A percentile compares a stretch with the other conserved stretches of the same genome.
phyloP scores from a whole-genome alignment of 2,888 invertebrate genomes.

The Synanthedon tipuliformis region DNA sequence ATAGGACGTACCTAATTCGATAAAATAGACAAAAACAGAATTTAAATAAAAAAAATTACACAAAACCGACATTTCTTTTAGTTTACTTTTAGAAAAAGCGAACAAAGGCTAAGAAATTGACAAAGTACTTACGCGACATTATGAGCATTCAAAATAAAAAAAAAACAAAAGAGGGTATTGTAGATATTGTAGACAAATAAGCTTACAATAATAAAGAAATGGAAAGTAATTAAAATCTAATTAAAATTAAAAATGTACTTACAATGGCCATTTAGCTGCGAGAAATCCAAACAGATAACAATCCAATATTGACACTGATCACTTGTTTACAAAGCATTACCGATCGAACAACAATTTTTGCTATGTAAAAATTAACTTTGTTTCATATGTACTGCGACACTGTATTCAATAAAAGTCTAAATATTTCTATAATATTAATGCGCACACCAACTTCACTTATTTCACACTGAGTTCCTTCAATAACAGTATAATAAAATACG shows the following conservation, averaged over 20 bases:
- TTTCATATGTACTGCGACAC: slow-evolving; percentile 34
- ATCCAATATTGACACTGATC: slow-evolving; percentile 55
- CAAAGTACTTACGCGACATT: too few species aligned
- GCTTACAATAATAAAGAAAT: too few species aligned
- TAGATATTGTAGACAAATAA: too few species aligned
- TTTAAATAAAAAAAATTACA: too few species aligned
- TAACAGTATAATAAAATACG: slow-evolving; percentile 40
- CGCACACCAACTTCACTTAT: slow-evolving; percentile 21
- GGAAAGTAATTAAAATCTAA: too few species aligned
- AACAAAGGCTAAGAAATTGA: too few species aligned
- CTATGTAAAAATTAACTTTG: slow-evolving; percentile 33
- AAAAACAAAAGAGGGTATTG: too few species aligned
- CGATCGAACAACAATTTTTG: slow-evolving; percentile 27
- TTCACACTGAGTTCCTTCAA: slow-evolving; percentile 36
- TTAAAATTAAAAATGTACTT: slow-evolving; percentile 23
- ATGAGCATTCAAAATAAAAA: too few species aligned
- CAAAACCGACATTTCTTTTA: too few species aligned
- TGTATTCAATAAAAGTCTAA: slow-evolving; percentile 20
- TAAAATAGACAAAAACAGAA: too few species aligned
- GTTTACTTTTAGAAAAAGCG: too few species aligned
- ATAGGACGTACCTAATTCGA: too few species aligned
- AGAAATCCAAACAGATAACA: slow-evolving; percentile 45
- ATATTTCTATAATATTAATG: slow-evolving; percentile 21
- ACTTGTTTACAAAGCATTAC: slow-evolving; percentile 44
- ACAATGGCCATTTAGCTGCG: slow-evolving; percentile 50